Evolutionary conservation across 2,113 vertebrate genomes (phyloP), one percentile per base, ranked within the genome.

Genomic region (Varanus salvator): DNA sequence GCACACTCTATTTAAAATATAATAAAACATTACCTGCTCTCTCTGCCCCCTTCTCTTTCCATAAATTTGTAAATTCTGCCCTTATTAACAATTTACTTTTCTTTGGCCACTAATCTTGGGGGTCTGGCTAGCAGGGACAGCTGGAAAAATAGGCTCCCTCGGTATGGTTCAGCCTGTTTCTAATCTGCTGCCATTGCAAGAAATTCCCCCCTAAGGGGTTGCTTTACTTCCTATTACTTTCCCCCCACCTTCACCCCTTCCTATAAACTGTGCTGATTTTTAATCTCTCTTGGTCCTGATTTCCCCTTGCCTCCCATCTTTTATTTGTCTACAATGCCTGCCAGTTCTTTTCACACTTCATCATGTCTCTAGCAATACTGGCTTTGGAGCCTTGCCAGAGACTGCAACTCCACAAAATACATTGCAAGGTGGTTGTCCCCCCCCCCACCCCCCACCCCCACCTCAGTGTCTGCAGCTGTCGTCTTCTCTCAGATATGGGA

Each of bases 301-400:
- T 96, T 97, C 95, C 96, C 95, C 96, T 93, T 89, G 94, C 94
- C 87, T 91, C 93, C 92, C 93, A 95, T 95, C 90, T 96, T 96
- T 95, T 96, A 94, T 96, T 96, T 95, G 92, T 94, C 93, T 96
- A 95, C 95, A 97, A 97, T 94, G 91, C 93, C 94, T 97, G 96
- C 96, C 96, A 96, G 96, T 90, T 90, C 95, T 95, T 96, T 97
- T 97, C 97, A 97, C 97, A 97, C 97, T 97, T 97, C 97, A 97
- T 97, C 96, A 96, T 96, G 94, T 97, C 95, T 97, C 85, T 92
- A 93, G 94, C 94, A 96, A 96, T 94, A 96, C 95, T 90, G 95
- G 93, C 91, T 87, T 91, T 93, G 93, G 96, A 93, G 93, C 94
- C 95, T 27, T 94, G 95, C 95, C 95, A 96, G 94, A 96, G 93